Evolutionary conservation across 2,113 vertebrate genomes (phyloP).

Genomic region (Sciurus niger): DNA sequence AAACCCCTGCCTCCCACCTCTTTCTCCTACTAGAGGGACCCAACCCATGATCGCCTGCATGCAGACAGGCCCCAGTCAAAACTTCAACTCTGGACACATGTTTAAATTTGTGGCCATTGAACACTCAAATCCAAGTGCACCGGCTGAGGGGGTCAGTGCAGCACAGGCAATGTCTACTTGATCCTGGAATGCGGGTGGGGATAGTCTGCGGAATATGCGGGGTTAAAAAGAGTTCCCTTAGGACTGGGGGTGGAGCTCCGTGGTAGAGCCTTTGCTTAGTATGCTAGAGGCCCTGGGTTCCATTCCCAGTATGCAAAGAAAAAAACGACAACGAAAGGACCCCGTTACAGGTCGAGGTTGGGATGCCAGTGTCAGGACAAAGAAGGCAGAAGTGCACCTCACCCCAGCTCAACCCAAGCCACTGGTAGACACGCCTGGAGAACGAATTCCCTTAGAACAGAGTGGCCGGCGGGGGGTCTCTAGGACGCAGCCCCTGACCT

Average conservation of each 20-base stretch:
- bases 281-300: background rate
- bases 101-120: background rate
- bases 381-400: background rate
- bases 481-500: background rate
- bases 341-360: background rate
- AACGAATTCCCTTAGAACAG: background rate
- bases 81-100: background rate
- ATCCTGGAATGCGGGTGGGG: background rate
- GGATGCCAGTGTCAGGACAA: background rate
- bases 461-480: background rate
- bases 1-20: no score
- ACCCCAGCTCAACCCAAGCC: background rate
- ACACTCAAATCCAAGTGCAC: background rate
- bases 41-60: background rate
- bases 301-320: background rate
- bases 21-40: fast-evolving
- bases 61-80: background rate
- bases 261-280: background rate
- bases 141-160: no score
- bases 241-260: background rate
- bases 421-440: no score
- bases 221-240: background rate
- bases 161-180: background rate
- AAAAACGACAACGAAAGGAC: background rate
- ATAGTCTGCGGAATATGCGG: background rate